Percentiles rank a stretch among this genome's conserved stretches.
These are phyloP conservation scores for Grantiella picta DNA, from an alignment of 2,113 vertebrate genomes.

Conservation along the genomic window DNA sequence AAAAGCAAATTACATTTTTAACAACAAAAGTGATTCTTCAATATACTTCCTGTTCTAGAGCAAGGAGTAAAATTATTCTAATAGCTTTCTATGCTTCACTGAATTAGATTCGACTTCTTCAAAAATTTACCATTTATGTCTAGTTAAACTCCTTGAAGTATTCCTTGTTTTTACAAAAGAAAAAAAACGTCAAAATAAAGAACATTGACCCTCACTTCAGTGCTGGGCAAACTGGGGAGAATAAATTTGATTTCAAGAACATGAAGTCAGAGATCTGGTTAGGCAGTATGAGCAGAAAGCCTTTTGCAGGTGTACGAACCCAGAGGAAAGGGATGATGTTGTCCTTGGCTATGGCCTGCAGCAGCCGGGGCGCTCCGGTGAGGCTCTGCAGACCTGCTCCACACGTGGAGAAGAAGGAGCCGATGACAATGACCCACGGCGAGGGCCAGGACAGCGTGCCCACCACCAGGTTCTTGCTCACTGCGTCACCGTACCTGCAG, in stretches of 20 bases:
- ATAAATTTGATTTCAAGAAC: not conserved
- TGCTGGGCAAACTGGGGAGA: not conserved
- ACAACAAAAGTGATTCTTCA: not conserved
- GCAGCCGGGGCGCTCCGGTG: constrained; percentile 90
- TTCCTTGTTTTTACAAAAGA: not conserved
- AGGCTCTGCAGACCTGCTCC: constrained; percentile 94
- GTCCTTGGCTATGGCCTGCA: constrained; percentile 97
- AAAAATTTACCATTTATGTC: not conserved
- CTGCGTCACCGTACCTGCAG: constrained; percentile 87
- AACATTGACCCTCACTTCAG: not conserved
- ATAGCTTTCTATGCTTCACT: not conserved
- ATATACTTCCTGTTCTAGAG: not conserved
- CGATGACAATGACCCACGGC: constrained; percentile 95
- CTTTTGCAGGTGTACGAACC: constrained; percentile 56
- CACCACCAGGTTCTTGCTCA: constrained; percentile 89
- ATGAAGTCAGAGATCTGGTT: not conserved
- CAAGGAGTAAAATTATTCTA: not conserved
- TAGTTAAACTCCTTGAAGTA: not conserved
- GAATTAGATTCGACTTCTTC: not conserved
- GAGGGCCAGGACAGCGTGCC: constrained; percentile 96
- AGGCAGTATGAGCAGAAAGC: not conserved
- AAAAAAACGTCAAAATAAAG: not conserved
- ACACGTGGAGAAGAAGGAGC: constrained; percentile 97
- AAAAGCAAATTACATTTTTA: not conserved
- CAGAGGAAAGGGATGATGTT: constrained; percentile 96